phyloP scores from a whole-genome alignment of 2,113 vertebrate genomes.

The Pelodiscus sinensis region DNA sequence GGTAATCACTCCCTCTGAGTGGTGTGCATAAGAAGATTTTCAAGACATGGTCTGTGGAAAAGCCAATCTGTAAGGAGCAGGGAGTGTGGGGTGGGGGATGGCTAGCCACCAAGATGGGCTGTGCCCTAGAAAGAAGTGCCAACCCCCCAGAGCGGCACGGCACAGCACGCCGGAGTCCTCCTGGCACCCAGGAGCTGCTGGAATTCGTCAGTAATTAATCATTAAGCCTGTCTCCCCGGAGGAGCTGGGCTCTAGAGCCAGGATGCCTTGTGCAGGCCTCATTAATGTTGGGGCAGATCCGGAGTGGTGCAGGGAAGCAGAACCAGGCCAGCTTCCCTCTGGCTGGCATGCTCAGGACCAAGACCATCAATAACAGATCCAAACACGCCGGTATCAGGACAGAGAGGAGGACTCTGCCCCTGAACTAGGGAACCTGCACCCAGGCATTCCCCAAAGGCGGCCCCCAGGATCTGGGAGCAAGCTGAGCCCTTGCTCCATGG shows the following conservation, averaged over 20 bases:
- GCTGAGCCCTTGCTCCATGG: not conserved
- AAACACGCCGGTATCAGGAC: not conserved
- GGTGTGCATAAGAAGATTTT: not conserved
- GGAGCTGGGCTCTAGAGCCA: not conserved
- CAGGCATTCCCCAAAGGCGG: not conserved
- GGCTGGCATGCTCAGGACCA: not conserved
- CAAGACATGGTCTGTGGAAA: not conserved
- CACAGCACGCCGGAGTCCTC: not conserved
- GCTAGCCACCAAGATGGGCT: not conserved
- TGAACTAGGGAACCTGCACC: no score
- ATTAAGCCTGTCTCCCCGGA: slow-evolving; percentile 42
- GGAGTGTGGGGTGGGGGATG: no score
- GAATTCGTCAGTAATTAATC: slow-evolving; percentile 42
- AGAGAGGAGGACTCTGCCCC: not conserved
- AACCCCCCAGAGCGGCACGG: not conserved
- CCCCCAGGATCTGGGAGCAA: not conserved
- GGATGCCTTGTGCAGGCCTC: not conserved
- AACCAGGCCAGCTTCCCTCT: not conserved
- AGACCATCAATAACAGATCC: not conserved
- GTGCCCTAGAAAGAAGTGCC: not conserved
- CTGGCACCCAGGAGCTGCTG: not conserved
- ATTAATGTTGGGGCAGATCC: not conserved
- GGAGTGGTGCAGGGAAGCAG: not conserved
- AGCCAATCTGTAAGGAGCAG: not conserved
- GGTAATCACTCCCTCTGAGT: not conserved